Base-by-base conservation (phyloP, 2,797 vertebrate species). In the Natrix natrix region DNA sequence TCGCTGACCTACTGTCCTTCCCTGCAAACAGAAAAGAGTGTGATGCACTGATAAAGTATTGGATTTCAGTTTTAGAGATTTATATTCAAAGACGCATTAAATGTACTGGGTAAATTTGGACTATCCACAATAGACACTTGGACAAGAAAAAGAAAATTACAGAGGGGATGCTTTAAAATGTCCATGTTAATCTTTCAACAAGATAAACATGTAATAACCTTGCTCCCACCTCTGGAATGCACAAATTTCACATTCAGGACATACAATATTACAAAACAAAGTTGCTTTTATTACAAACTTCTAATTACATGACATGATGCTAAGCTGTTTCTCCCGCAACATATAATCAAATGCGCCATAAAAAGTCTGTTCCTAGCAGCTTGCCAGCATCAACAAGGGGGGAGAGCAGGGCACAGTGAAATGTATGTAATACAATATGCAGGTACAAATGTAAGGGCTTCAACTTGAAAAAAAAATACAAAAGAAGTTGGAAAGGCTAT, bases 271-370 rank as follows among this genome's bases (percentile, higher is more conserved):
- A 95, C 66, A 96, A 96, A 92, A 97, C 95, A 94, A 97, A 95
- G 94, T 88, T 97, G 94, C 93, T 96, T 97, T 96, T 96, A 89
- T 93, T 96, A 94, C 96, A 91, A 96, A 94, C 74, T 96, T 95
- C 91, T 98, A 96, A 97, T 97, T 97, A 93, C 89, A 95, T 43
- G 87, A 83, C 56, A 94, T 96, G 97, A 94, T 96, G 92, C 93
- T 95, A 95, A 97, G 95, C 90, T 95, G 55, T 96, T 95, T 95
- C 87, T 94, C 90, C 94, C 91, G 96, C 93, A 95, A 95, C 88
- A 32, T 94, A 90, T 97, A 97, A 97, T 96, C 94, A 97, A 96
- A 97, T 96, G 87, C n/a, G 93, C 92, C 93, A 95, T 92, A 95
- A 97, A 95, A 56, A 92, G 13, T 94, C 94, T 95, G 94, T 95